Evolutionary conservation across 1,140 invertebrate genomes (phyloP).

Genomic region (Mylabris phalerata): DNA sequence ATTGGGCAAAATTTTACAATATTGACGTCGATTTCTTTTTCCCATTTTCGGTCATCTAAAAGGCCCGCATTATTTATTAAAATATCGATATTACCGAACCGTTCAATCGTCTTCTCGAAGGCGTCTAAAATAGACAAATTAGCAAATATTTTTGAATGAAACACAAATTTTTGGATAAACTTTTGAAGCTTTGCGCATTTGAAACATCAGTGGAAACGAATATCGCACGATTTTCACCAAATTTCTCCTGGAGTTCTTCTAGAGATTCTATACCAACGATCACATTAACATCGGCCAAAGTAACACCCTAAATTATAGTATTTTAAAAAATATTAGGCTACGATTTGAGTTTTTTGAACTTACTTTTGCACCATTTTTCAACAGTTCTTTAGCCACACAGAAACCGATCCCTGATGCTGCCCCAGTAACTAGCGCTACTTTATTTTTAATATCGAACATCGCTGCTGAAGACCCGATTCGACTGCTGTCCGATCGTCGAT

Average conservation of each 20-base stretch:
- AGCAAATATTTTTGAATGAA: no score
- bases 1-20: constrained; percentile 36
- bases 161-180: constrained; percentile 11
- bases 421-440: constrained; percentile 68
- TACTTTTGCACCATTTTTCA: constrained; percentile 65
- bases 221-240: constrained; percentile 26
- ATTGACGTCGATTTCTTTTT: constrained; percentile 45
- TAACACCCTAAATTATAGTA: constrained; percentile 6
- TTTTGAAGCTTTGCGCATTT: constrained; percentile 23
- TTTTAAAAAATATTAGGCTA: no score
- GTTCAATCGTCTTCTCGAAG: constrained; percentile 24
- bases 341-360: constrained; percentile 16
- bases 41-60: constrained; percentile 45
- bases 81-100: constrained; percentile 42
- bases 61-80: constrained; percentile 48
- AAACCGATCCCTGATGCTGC: constrained; percentile 65
- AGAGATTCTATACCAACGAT: constrained; percentile 20
- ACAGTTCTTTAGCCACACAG: constrained; percentile 57
- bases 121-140: constrained; percentile 16
- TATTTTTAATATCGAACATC: constrained; percentile 46
- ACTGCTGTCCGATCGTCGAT: no score
- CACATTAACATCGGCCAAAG: constrained; percentile 30
- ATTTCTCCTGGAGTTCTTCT: constrained; percentile 23
- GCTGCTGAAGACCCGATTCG: no score
- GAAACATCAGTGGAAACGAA: constrained; percentile 15